Base-by-base conservation (phyloP, 2,888 invertebrate species). In the Drosophila infuscata region DNA sequence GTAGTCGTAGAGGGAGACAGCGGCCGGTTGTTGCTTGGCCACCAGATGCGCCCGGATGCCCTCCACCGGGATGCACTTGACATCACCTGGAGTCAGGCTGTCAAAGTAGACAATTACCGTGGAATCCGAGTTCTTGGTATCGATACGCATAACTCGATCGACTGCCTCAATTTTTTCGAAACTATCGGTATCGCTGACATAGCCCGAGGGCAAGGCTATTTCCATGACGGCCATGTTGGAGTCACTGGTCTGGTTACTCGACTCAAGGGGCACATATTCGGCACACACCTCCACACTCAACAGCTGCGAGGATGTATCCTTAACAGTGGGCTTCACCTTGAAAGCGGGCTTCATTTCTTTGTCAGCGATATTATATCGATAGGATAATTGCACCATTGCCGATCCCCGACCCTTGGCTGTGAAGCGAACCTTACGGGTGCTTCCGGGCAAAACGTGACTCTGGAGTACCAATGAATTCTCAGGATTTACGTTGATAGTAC, bases 221-320 rank as follows among this genome's bases (percentile, higher is more conserved):
- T 98, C 98, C 94, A 98, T 96, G 0, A 98, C 96, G 15, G 97
- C 97, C 96, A 98, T 96, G 79, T 98, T 98, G 73, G 96, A 96
- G 58, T 95, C 94, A 84, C 95, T 95, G 25, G 94, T 74, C 11
- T 64, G 68, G 17, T 84, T 83, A 7, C 38, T 63, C 1, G 67
- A 67, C 8, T 86, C 84, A 0, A 79, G 68, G 0, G 91, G 91
- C 3, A 87, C 59, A 59, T 94, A 97, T 95, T 96, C 96, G 59
- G 96, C 95, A 89, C 98, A 98, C 66, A 98, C 95, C 11, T 97
- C 97, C 20, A 98, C 94, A 86, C 96, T 96, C 69, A 98, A 94
- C 79, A 96, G 95, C 91, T 96, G 95, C 75, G 96, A 96, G 2
- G 97, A 96, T 77, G 96, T 96, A 83, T 96, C 96, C 92, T 97